Evolutionary conservation across 2,888 invertebrate genomes (phyloP), one percentile per base, ranked within the genome.

Genomic region (Sphecodes monilicornis): DNA sequence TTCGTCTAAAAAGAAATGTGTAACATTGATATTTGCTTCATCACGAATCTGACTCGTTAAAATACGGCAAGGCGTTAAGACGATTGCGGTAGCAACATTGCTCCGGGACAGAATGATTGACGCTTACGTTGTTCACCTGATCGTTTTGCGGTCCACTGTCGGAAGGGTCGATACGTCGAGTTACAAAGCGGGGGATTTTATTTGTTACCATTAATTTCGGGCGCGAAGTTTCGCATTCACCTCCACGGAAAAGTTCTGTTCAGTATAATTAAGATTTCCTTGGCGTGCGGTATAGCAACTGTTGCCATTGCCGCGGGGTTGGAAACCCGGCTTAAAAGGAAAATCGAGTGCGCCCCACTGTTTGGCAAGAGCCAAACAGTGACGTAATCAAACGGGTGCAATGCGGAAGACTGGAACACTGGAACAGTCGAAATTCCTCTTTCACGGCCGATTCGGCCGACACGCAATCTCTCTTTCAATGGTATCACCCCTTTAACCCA

Each of bases 361-460:
- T 70, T 82, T 85, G 89, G 82, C 88, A 84, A 75, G 81, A 80
- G 82, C 79, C 71, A 82, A 77, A 85, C 75, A 69, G 81, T 90
- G 90, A 90, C 89, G 89, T 82, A 90, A 89, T 72, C 72, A 77
- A 82, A 80, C 80, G 86, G 88, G 83, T 90, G 90, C 90, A 90
- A 87, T 90, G 89, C 89, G 89, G 89, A 85, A 76, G 82, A 46
- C 26, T 43, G 54, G 43, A 26, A 70, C 64, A 22, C n/a, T 54
- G 54, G 54, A 26, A 70, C 64, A n/a, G 79, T 41, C 80, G 54
- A 80, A 77, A 80, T 70, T 60, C 60, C 11, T 72, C 78, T 80
- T 43, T 18, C 72, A 36, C 36, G 69, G n/a, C 43, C 79, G 72
- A 82, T 69, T 13, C 50, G n/a, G 1, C 32, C 36, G 16, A 29